phyloP scores from a whole-genome alignment of 2,888 invertebrate genomes.

The Xanthia togata region DNA sequence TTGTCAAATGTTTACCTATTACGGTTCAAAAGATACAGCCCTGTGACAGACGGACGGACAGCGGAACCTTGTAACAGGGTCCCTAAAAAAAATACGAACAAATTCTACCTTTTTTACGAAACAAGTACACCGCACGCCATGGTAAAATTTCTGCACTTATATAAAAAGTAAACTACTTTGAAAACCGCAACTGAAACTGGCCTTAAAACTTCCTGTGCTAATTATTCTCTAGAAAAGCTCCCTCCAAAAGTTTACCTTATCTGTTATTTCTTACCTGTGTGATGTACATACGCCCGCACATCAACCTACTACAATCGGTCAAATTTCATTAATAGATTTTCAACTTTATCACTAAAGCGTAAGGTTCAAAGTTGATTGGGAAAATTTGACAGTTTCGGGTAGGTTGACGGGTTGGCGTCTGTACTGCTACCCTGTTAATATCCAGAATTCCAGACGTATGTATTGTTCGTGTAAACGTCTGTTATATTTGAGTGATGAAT shows the following conservation, averaged over 20 bases:
- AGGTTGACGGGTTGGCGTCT: no score
- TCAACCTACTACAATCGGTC: no score
- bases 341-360: no score
- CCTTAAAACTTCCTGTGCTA: constrained; percentile 26
- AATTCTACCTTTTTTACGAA: neutral
- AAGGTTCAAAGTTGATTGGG: no score
- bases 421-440: constrained; percentile 3
- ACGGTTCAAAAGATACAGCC: no score
- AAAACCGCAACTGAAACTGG: constrained; percentile 3
- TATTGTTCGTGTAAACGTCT: constrained; percentile 11
- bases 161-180: neutral
- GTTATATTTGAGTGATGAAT: constrained; percentile 27
- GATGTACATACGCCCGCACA: no score
- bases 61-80: no score
- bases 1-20: no score
- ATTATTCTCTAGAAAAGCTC: constrained; percentile 6
- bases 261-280: constrained; percentile 12
- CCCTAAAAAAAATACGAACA: neutral
- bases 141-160: neutral
- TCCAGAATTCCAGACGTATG: neutral
- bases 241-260: constrained; percentile 37
- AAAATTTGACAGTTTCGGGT: no score
- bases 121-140: neutral
- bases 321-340: no score
- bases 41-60: no score